phyloP scores from a whole-genome alignment of 2,113 vertebrate species.

The Plecturocebus donacophilus region DNA sequence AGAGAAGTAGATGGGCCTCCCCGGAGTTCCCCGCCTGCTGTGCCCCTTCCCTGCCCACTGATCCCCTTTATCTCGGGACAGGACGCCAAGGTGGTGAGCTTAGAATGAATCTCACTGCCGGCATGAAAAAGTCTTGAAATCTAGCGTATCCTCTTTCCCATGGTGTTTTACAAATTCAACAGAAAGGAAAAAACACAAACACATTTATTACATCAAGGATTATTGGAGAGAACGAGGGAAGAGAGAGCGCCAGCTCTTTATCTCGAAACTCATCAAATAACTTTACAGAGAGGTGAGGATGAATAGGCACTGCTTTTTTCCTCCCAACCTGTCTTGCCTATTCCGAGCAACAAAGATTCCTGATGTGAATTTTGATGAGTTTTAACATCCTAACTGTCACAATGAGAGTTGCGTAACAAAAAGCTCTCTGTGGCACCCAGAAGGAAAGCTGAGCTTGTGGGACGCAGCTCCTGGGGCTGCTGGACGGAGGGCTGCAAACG shows the following conservation, averaged over 20 bases:
- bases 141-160: neutral
- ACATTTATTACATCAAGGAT: neutral
- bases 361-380: neutral
- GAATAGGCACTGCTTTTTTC: neutral
- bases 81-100: accelerated
- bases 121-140: neutral
- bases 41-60: too few species aligned
- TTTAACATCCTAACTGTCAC: constrained; percentile 43
- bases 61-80: accelerated
- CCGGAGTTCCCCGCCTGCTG: neutral
- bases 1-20: neutral
- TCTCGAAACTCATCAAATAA: neutral
- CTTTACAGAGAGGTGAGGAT: neutral
- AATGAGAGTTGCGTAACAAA: neutral
- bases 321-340: neutral
- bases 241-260: neutral
- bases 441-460: neutral
- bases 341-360: neutral
- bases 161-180: neutral
- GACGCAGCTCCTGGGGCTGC: neutral
- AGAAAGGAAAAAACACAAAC: constrained; percentile 23
- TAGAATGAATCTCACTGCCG: neutral
- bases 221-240: neutral
- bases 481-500: accelerated
- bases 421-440: neutral